Percentiles rank a stretch among this genome's conserved stretches.
These are phyloP conservation scores for Brachionus plicatilis DNA, from an alignment of 1,140 invertebrate genomes.

Conservation along the genomic window DNA sequence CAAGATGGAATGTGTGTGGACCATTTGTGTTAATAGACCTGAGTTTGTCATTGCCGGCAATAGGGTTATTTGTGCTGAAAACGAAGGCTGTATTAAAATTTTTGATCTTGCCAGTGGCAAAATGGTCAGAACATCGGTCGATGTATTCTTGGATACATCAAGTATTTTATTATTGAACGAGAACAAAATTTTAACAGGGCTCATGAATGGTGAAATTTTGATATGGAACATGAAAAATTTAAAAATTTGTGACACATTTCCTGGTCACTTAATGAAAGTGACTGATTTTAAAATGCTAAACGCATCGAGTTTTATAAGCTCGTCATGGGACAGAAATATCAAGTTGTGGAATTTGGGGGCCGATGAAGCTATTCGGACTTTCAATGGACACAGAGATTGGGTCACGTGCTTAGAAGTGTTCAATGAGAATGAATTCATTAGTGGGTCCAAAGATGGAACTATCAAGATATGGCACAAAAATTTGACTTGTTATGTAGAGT, in stretches of 20 bases:
- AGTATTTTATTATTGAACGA: not conserved
- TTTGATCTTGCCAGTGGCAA: not conserved
- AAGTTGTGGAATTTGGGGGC: not conserved
- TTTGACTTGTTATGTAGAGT: not conserved
- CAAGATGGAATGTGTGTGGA: not conserved
- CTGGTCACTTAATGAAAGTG: not conserved
- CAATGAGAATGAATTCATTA: slow-evolving; percentile 19
- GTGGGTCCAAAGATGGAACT: not conserved
- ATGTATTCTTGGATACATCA: not conserved
- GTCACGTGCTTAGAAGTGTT: not conserved
- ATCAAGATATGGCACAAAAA: not conserved
- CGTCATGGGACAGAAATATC: not conserved
- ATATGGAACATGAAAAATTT: not conserved
- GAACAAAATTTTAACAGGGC: not conserved
- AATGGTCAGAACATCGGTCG: not conserved
- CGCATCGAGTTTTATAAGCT: not conserved
- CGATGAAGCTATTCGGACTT: not conserved
- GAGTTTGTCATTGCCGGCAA: not conserved
- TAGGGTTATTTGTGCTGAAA: not conserved
- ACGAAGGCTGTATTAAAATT: not conserved
- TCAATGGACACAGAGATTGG: not conserved
- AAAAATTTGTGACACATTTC: not conserved
- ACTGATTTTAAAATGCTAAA: not conserved
- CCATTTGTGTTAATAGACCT: not conserved
- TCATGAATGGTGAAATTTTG: not conserved